Conservation (phyloP, 2,888 invertebrate species). For the Ceramica pisi region DNA sequence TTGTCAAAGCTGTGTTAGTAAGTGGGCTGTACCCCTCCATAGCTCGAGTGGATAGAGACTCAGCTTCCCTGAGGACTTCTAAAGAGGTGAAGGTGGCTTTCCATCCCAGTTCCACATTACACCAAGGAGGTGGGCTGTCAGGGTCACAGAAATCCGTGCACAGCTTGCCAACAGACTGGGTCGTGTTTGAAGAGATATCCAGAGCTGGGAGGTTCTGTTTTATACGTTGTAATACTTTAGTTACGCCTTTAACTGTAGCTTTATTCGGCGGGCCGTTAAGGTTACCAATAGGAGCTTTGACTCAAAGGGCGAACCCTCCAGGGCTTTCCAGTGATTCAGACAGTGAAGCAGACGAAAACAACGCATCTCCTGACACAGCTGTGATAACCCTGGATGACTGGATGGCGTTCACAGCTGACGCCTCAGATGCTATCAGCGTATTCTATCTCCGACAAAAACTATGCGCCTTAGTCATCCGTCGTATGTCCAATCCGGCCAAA, state of each 20-base stretch:
- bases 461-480: slow-evolving; percentile 92
- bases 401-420: slow-evolving; percentile 93
- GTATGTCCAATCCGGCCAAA: slow-evolving; percentile 91
- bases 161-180: slow-evolving; percentile 94
- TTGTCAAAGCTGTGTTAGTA: slow-evolving; percentile 97
- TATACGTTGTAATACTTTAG: slow-evolving; percentile 94
- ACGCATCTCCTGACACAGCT: slow-evolving; percentile 81
- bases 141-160: slow-evolving; percentile 80
- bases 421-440: slow-evolving; percentile 92
- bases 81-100: slow-evolving; percentile 90
- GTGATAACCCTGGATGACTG: slow-evolving; percentile 93
- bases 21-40: slow-evolving; percentile 98
- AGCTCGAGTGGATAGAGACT: slow-evolving; percentile 93
- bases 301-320: slow-evolving; percentile 86
- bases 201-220: slow-evolving; percentile 93
- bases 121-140: slow-evolving; percentile 89
- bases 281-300: slow-evolving; percentile 87
- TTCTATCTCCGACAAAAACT: slow-evolving; percentile 94
- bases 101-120: slow-evolving; percentile 92
- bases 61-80: slow-evolving; percentile 92
- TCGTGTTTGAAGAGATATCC: slow-evolving; percentile 96
- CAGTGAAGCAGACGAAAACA: slow-evolving; percentile 84
- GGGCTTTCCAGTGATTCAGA: slow-evolving; percentile 87
- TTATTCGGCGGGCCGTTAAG: slow-evolving; percentile 94
- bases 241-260: slow-evolving; percentile 95